Evolutionary conservation across 2,888 invertebrate genomes (phyloP).

Genomic region (Synergus japonicus): DNA sequence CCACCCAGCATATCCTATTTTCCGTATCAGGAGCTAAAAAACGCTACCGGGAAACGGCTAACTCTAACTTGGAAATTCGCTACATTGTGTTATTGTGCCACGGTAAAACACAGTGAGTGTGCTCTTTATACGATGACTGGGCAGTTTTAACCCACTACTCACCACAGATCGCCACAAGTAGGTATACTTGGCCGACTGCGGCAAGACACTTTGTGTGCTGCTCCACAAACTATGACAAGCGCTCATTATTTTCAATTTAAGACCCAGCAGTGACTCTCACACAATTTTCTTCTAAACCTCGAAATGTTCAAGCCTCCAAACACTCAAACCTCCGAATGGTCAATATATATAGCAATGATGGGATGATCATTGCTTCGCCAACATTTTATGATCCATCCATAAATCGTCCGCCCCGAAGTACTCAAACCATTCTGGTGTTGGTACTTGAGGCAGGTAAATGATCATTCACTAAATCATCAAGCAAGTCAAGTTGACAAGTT

Average conservation of each 20-base stretch:
- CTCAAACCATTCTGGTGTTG: not conserved
- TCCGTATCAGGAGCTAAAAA: slow-evolving; percentile 19
- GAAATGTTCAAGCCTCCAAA: not conserved
- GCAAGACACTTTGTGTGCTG: slow-evolving; percentile 69
- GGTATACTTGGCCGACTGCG: slow-evolving; percentile 70
- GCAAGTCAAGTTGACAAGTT: slow-evolving; percentile 12
- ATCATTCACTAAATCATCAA: slow-evolving; percentile 11
- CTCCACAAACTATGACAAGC: slow-evolving; percentile 54
- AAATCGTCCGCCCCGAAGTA: not conserved
- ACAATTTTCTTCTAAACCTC: not conserved
- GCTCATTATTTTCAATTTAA: slow-evolving; percentile 59
- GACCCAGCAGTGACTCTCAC: slow-evolving; percentile 58
- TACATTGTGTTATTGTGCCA: slow-evolving; percentile 66
- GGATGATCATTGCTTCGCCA: slow-evolving; percentile 1
- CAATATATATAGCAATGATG: not conserved
- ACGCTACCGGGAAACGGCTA: slow-evolving; percentile 16
- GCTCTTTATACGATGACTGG: slow-evolving; percentile 76
- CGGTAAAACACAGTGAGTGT: slow-evolving; percentile 75
- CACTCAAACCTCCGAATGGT: not conserved
- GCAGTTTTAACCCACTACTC: slow-evolving; percentile 69
- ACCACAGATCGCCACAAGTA: slow-evolving; percentile 67
- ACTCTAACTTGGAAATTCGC: slow-evolving; percentile 56
- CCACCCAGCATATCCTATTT: not conserved
- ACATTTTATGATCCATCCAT: not conserved
- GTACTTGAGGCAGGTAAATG: not conserved